A percentile compares a stretch with the other conserved stretches of the same genome.
Evolutionary conservation across 2,888 invertebrate genomes (phyloP).

Genomic region (Argyresthia albistria): DNA sequence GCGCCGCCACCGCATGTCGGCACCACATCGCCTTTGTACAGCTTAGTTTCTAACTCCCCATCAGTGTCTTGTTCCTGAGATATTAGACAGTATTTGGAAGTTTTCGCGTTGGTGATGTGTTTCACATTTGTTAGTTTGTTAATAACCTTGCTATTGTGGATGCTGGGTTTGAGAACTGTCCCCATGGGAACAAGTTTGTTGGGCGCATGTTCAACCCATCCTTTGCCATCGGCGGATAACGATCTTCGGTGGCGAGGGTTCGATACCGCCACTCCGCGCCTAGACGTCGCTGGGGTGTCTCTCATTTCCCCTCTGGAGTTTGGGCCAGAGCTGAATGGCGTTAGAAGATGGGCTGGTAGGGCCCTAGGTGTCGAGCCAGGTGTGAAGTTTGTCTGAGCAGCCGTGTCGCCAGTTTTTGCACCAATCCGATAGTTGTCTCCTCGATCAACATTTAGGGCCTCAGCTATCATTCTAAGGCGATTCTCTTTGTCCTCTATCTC

Average conservation of each 20-base stretch:
- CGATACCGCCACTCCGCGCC: constrained; percentile 77
- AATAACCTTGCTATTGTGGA: constrained; percentile 87
- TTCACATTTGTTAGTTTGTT: constrained; percentile 86
- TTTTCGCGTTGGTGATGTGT: constrained; percentile 78
- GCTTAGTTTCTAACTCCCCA: constrained; percentile 93
- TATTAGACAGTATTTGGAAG: constrained; percentile 91
- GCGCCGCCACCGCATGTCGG: constrained; percentile 96
- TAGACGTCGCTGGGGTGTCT: constrained; percentile 45
- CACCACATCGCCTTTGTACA: constrained; percentile 95
- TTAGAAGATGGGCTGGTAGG: constrained; percentile 52
- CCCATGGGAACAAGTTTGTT: constrained; percentile 84
- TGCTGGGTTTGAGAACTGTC: constrained; percentile 91
- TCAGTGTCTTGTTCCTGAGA: constrained; percentile 93
- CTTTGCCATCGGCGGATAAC: constrained; percentile 80
- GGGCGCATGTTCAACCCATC: constrained; percentile 93
- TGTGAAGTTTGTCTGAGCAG: constrained; percentile 52
- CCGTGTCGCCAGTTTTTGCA: constrained; percentile 34
- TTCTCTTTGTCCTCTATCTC: constrained; percentile 59
- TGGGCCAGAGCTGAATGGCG: constrained; percentile 38
- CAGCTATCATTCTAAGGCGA: constrained; percentile 51
- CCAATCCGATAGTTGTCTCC: constrained; percentile 31
- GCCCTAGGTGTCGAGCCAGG: constrained; percentile 60
- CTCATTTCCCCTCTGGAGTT: constrained; percentile 26
- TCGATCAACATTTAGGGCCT: constrained; percentile 38
- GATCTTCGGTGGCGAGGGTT: constrained; percentile 86